Evolutionary conservation across 2,797 vertebrate species (phyloP).

Genomic region (Protonibea diacanthus): DNA sequence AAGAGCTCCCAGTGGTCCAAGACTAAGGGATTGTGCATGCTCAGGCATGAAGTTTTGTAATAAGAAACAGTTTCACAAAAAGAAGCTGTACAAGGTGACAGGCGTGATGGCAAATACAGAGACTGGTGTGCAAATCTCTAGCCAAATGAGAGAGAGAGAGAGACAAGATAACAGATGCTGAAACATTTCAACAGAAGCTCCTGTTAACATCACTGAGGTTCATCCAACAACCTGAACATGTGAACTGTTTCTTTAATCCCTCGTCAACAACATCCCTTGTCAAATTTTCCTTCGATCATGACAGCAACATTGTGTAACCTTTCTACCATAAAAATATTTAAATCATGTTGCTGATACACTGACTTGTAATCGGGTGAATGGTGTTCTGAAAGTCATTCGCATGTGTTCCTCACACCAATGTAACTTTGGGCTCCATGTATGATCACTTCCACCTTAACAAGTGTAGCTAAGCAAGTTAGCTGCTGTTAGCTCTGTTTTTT

Average conservation of each 20-base stretch:
- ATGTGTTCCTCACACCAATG: too few relatives aligned
- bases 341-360: too few relatives aligned
- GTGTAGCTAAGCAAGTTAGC: too few relatives aligned
- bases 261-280: conserved; percentile 9
- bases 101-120: neutral
- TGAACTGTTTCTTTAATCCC: conserved; percentile 36
- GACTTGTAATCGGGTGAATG: too few relatives aligned
- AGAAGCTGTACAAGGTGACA: neutral
- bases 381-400: too few relatives aligned
- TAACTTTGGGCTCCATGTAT: too few relatives aligned
- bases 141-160: conserved; percentile 4
- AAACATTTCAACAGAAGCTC: conserved; percentile 32
- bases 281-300: conserved; percentile 31
- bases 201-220: conserved; percentile 38
- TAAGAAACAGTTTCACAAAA: conserved; percentile 15
- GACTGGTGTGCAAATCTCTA: neutral
- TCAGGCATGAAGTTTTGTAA: conserved; percentile 25
- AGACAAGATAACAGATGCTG: conserved; percentile 36
- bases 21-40: conserved; percentile 20
- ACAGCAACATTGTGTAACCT: too few relatives aligned
- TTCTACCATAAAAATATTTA: too few relatives aligned
- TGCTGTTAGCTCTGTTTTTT: too few relatives aligned
- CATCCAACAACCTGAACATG: conserved; percentile 38
- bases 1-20: conserved; percentile 37
- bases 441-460: too few relatives aligned